Evolutionary conservation across 1,140 invertebrate genomes (phyloP), one percentile per base, ranked within the genome.

Genomic region (Scaptomyza montana): DNA sequence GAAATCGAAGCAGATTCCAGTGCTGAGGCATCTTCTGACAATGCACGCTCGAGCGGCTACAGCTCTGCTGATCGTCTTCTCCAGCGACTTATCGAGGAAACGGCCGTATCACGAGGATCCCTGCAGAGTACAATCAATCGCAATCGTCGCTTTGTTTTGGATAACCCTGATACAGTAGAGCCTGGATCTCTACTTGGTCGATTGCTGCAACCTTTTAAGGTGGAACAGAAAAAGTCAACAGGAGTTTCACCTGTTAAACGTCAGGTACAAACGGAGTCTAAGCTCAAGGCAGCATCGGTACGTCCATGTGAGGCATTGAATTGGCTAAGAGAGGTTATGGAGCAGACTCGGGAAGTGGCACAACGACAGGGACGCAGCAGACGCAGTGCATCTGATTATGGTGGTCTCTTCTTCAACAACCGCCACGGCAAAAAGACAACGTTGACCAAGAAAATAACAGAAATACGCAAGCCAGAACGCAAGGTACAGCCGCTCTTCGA

Each of bases 381-480:
- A 5, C 80, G 90, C 7, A 74, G 73, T 36, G 60, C 72, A 1
- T 59, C 62, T 19, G 49, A 56, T 6, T 91, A 79, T n/a, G 55
- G 41, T 12, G 89, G 90, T 0, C 82, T 86, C 6, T 78, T 69
- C 45, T 91, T 91, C 67, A 84, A 84, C 49, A 90, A 80, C 1
- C 76, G 76, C 0, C 66, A 81, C 0, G 86, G 90, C 5, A 85
- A 80, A 41, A 77, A 73, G 41, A 76, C 80, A 0, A 69, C 80
- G 2, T 4, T 91, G 21, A 90, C 84, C 12, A 91, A 89, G 55
- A 91, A 90, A 68, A 91, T 91, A 25, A 91, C 86, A 0, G 90
- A 91, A 69, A 91, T 91, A 16, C 80, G 80, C 1, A 91, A 82
- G 47, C 86, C 90, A 0, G 90, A 91, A 46, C 75, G 71, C 21